These are phyloP conservation scores for Geopemphigus sp. DNA, from an alignment of 1,140 invertebrate genomes.

Conservation along the genomic window DNA sequence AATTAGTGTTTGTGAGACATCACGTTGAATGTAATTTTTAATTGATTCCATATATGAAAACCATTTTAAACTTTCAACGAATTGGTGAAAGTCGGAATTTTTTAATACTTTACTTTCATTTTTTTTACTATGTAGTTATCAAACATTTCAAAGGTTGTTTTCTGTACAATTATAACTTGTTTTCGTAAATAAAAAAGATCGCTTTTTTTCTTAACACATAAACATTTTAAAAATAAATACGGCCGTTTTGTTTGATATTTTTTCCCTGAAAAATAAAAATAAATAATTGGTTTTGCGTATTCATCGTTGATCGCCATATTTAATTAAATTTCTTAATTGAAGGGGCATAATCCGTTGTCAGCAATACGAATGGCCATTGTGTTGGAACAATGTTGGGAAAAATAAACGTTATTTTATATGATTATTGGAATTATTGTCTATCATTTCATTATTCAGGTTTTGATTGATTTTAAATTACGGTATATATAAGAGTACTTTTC, in stretches of 20 bases:
- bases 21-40: no score
- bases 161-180: no score
- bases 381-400: conserved; percentile 5
- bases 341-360: neutral
- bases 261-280: neutral
- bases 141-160: no score
- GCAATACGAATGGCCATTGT: conserved; percentile 2
- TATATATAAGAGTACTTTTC: neutral
- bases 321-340: conserved; percentile 10
- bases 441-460: neutral
- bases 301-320: conserved; percentile 15
- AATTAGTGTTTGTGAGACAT: no score
- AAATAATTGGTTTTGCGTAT: neutral
- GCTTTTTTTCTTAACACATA: no score
- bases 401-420: conserved; percentile 1
- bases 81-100: no score
- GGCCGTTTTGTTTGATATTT: neutral
- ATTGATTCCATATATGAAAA: no score
- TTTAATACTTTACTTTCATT: no score
- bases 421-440: neutral
- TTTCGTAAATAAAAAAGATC: no score
- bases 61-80: no score
- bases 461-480: conserved; percentile 21
- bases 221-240: neutral
- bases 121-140: no score